These are phyloP conservation scores for Galerucella pusilla DNA, from an alignment of 2,888 invertebrate species.

Conservation along the genomic window DNA sequence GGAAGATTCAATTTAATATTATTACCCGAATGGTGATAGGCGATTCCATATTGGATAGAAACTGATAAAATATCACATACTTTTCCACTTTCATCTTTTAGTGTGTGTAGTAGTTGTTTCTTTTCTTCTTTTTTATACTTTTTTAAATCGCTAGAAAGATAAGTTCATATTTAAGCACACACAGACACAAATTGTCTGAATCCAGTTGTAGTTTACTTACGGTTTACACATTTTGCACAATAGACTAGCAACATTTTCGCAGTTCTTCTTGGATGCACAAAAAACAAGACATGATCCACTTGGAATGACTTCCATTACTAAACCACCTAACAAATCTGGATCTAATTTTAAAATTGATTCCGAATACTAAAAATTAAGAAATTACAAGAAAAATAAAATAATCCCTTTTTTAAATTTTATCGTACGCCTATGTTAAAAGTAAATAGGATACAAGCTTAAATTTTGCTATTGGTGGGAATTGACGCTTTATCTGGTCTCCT, in stretches of 20 bases:
- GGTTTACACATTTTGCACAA: conserved; percentile 73
- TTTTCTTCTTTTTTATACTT: conserved; percentile 72
- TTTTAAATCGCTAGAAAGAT: conserved; percentile 65
- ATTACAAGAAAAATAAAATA: background rate
- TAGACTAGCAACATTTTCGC: conserved; percentile 88
- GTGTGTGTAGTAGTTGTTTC: conserved; percentile 69
- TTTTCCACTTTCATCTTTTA: conserved; percentile 73
- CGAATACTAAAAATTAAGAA: conserved; percentile 68
- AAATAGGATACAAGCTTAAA: no score
- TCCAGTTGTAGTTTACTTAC: conserved; percentile 44
- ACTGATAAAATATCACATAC: conserved; percentile 75
- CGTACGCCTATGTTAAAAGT: no score
- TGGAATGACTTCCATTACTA: conserved; percentile 86
- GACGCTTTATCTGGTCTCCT: no score
- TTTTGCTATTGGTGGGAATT: no score
- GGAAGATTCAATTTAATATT: background rate
- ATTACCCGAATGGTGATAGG: conserved; percentile 88
- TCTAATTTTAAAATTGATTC: conserved; percentile 71
- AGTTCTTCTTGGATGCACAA: conserved; percentile 92
- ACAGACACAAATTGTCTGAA: background rate
- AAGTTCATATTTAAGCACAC: background rate
- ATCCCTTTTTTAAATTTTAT: no score
- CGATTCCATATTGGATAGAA: conserved; percentile 84
- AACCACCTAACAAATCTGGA: conserved; percentile 82
- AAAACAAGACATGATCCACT: conserved; percentile 86